phyloP scores from a whole-genome alignment of 1,140 invertebrate species.

The Nymphalis io region DNA sequence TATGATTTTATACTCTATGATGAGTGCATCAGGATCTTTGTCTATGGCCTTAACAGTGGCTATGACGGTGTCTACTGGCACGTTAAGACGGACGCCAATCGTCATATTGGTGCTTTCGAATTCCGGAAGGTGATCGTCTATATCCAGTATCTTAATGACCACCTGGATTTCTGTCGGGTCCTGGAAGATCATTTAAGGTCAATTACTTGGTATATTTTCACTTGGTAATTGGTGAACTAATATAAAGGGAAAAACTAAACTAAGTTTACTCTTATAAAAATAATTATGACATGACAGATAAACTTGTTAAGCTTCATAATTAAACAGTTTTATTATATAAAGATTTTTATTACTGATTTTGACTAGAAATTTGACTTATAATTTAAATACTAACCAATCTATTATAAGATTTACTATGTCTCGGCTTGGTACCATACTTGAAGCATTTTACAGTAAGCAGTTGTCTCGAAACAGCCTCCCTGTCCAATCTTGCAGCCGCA shows the following conservation, averaged over 20 bases:
- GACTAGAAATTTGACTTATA: neutral
- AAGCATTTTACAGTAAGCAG: conserved; percentile 87
- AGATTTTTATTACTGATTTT: too few relatives aligned
- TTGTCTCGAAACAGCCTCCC: conserved; percentile 83
- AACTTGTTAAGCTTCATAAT: neutral
- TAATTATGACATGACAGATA: too few relatives aligned
- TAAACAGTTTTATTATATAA: too few relatives aligned
- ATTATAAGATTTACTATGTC: conserved; percentile 82
- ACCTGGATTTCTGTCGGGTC: conserved; percentile 87
- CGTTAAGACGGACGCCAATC: conserved; percentile 87
- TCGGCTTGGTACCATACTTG: conserved; percentile 79
- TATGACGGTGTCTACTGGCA: conserved; percentile 87
- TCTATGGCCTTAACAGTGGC: conserved; percentile 85
- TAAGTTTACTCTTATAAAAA: too few relatives aligned
- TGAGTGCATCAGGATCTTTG: conserved; percentile 84
- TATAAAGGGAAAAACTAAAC: too few relatives aligned
- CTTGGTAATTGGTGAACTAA: too few relatives aligned
- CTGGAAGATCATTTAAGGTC: conserved; percentile 51
- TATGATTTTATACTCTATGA: conserved; percentile 84
- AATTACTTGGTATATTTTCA: neutral
- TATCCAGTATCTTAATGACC: conserved; percentile 84
- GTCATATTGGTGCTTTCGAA: conserved; percentile 86
- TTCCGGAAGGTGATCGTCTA: conserved; percentile 87
- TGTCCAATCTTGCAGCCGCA: conserved; percentile 84
- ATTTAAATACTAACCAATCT: conserved; percentile 69